Evolutionary conservation across 2,888 invertebrate species (phyloP).

Genomic region (Seira musarum): DNA sequence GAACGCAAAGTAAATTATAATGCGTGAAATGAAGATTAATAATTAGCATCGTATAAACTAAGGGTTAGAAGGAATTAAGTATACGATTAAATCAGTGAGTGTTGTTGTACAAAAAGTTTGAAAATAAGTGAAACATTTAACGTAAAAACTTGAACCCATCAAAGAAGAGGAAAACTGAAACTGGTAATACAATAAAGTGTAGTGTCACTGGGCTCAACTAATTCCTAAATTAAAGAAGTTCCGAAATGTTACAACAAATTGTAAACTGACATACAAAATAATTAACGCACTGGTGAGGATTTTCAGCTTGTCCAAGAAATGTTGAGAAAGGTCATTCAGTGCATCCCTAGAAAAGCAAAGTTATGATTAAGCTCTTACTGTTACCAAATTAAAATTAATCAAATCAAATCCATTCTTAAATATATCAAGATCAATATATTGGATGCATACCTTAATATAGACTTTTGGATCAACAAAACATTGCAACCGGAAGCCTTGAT

Average conservation of each 20-base stretch:
- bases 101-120: background rate
- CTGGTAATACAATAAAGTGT: background rate
- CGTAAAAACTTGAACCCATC: too few species aligned
- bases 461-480: slow-evolving; percentile 92
- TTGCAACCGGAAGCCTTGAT: slow-evolving; percentile 99
- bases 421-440: slow-evolving; percentile 20
- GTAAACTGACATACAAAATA: too few species aligned
- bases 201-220: background rate
- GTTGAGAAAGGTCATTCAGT: slow-evolving; percentile 95
- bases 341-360: slow-evolving; percentile 82
- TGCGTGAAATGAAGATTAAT: too few species aligned
- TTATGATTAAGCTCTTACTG: slow-evolving; percentile 3
- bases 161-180: background rate
- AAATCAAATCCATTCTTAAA: too few species aligned
- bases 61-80: background rate
- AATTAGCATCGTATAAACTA: background rate
- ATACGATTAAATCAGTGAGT: background rate
- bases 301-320: slow-evolving; percentile 99
- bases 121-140: too few species aligned
- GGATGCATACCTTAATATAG: slow-evolving; percentile 80
- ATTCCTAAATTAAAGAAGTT: too few species aligned
- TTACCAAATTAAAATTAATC: slow-evolving; percentile 7
- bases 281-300: slow-evolving; percentile 98
- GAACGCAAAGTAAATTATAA: background rate
- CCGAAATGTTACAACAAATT: too few species aligned